Percentiles rank a stretch among this genome's conserved stretches.
phyloP scores from a whole-genome alignment of 2,797 vertebrate species.

The Danio jaintianensis region DNA sequence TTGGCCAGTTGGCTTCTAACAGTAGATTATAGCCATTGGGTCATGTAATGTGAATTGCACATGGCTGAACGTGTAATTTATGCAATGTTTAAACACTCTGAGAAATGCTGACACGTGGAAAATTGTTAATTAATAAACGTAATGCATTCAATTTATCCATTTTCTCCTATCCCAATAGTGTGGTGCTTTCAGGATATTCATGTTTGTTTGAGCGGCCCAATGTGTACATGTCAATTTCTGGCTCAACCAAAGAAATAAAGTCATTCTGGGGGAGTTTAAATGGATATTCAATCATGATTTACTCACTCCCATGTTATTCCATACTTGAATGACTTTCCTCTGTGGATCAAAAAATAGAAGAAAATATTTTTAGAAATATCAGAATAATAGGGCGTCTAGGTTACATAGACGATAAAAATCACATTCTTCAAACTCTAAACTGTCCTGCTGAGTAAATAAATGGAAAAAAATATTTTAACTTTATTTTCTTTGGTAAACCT shows the following conservation, averaged over 20 bases:
- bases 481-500: too few relatives aligned
- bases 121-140: neutral
- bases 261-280: neutral
- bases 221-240: neutral
- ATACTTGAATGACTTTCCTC: neutral
- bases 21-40: slow-evolving; percentile 12
- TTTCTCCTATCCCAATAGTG: neutral
- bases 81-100: slow-evolving; percentile 1
- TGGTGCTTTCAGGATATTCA: neutral
- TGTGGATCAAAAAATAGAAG: neutral
- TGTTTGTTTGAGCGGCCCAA: neutral
- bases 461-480: too few relatives aligned
- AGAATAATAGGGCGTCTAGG: neutral
- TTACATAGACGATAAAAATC: neutral
- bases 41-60: slow-evolving; percentile 33
- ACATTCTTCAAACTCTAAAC: neutral
- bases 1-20: slow-evolving; percentile 38
- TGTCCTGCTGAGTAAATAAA: neutral
- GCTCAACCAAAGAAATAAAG: neutral
- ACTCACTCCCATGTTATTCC: neutral
- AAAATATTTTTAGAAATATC: neutral
- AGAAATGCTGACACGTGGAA: slow-evolving; percentile 3
- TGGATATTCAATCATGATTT: neutral
- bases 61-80: slow-evolving; percentile 21
- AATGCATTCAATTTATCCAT: neutral